Conservation (phyloP, 2,113 vertebrate genomes). For the Cyprinodon brontotheroides region DNA sequence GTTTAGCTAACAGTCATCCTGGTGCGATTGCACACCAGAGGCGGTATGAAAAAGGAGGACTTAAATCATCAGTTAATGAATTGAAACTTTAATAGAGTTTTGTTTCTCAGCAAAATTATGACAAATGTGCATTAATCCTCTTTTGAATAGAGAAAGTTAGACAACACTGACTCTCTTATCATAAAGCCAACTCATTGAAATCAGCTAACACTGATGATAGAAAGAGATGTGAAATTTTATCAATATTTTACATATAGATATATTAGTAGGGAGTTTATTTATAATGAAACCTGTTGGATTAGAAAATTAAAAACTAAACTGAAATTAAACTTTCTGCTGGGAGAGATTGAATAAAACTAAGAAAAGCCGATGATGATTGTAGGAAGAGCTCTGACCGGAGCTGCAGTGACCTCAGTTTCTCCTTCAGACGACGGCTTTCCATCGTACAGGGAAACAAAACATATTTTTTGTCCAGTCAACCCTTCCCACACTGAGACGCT, state of each 20-base stretch:
- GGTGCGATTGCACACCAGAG: not conserved
- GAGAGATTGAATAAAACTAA: not conserved
- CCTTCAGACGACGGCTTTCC: slow-evolving; percentile 12
- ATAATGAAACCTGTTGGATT: not conserved
- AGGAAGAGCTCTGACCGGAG: not conserved
- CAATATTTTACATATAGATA: not conserved
- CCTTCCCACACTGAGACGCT: slow-evolving; percentile 9
- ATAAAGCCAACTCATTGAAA: not conserved
- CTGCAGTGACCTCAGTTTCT: slow-evolving; percentile 12
- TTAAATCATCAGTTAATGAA: not conserved
- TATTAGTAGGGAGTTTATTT: not conserved
- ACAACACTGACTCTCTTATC: not conserved
- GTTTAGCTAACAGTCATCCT: not conserved
- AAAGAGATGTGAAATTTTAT: not conserved
- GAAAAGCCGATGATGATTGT: not conserved
- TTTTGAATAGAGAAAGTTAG: not conserved
- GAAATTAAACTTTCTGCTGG: no score
- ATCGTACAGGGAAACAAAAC: slow-evolving; percentile 5
- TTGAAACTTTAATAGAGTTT: not conserved
- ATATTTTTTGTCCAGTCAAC: slow-evolving; percentile 27
- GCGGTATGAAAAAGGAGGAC: not conserved
- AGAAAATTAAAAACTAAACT: not conserved
- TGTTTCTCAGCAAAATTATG: not conserved
- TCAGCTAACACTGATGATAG: not conserved
- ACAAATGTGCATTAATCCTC: not conserved